These are phyloP conservation scores for Ondatra zibethicus DNA, from an alignment of 2,113 vertebrate genomes.

Conservation along the genomic window DNA sequence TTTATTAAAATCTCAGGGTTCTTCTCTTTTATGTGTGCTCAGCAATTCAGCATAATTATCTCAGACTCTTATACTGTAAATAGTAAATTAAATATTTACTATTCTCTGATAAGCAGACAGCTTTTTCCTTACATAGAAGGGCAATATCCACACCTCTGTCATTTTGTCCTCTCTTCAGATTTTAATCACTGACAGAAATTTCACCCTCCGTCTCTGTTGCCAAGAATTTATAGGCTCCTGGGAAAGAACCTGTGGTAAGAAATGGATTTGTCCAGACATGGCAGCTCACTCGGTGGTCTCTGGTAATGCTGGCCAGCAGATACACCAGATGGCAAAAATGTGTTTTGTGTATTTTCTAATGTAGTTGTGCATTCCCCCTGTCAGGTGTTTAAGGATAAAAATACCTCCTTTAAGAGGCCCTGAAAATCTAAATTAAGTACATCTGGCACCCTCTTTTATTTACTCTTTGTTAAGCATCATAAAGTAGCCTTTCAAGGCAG, in stretches of 20 bases:
- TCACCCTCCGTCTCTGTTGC: not conserved
- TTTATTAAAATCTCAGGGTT: not conserved
- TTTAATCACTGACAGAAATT: slow-evolving; percentile 62
- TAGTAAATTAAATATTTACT: slow-evolving; percentile 1
- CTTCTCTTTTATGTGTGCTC: not conserved
- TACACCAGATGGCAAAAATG: slow-evolving; percentile 38
- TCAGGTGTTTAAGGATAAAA: slow-evolving; percentile 75
- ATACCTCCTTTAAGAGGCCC: slow-evolving; percentile 68
- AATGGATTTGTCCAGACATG: slow-evolving; percentile 22
- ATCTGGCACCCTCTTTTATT: slow-evolving; percentile 80
- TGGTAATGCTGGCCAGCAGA: not conserved
- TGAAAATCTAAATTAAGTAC: slow-evolving; percentile 76
- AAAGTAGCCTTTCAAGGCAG: slow-evolving; percentile 73
- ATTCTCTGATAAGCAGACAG: not conserved
- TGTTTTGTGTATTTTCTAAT: slow-evolving; percentile 55
- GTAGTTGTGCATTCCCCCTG: not conserved
- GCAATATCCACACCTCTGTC: not conserved
- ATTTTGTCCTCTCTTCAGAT: slow-evolving; percentile 41
- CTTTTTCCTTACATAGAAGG: not conserved
- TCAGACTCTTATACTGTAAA: not conserved
- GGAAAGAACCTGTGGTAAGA: not conserved
- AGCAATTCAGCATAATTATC: not conserved
- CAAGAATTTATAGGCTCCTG: slow-evolving; percentile 37
- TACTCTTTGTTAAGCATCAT: slow-evolving; percentile 79
- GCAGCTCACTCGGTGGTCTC: not conserved